phyloP scores from a whole-genome alignment of 2,797 vertebrate species.

The Pelochelys cantorii region DNA sequence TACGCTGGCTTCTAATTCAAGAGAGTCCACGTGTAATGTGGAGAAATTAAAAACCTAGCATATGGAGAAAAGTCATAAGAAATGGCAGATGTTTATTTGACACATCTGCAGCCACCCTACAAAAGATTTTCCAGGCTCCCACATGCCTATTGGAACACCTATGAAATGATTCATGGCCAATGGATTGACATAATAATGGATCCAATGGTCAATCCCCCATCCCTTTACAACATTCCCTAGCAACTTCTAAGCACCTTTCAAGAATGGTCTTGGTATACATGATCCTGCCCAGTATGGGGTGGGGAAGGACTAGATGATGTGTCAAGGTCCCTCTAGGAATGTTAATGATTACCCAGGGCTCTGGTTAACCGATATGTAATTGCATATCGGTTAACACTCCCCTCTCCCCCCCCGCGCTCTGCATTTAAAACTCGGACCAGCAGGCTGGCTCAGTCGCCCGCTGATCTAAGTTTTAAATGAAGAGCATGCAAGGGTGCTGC shows the following conservation, averaged over 20 bases:
- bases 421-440: no score
- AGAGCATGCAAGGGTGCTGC: no score
- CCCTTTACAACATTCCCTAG: neutral
- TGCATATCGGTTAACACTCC: no score
- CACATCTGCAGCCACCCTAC: neutral
- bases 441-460: no score
- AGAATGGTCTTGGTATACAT: neutral
- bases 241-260: neutral
- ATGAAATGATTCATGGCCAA: neutral
- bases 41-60: slow-evolving; percentile 32
- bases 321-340: neutral
- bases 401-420: no score
- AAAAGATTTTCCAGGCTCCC: neutral
- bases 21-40: neutral
- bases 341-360: no score
- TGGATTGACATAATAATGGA: neutral
- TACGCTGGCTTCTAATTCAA: neutral
- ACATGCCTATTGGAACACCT: neutral
- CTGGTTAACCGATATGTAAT: no score
- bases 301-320: neutral
- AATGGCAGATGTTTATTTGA: neutral
- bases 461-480: no score
- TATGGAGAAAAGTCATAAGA: neutral
- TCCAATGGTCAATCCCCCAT: neutral
- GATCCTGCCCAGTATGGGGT: neutral